Percentiles rank a stretch among this genome's conserved stretches.
These are phyloP conservation scores for Unio delphinus DNA, from an alignment of 2,888 invertebrate species.

Conservation along the genomic window DNA sequence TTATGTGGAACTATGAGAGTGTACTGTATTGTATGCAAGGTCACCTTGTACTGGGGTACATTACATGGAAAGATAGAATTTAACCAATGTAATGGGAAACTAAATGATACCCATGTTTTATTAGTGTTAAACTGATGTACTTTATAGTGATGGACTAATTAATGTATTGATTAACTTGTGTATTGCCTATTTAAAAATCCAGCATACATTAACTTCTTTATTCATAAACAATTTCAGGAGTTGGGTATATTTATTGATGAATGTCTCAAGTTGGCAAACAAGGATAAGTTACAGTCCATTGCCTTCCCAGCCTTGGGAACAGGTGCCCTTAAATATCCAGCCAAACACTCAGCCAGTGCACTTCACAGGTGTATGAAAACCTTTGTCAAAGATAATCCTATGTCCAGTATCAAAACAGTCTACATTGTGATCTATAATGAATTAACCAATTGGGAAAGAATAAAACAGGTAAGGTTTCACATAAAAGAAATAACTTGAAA, in stretches of 20 bases:
- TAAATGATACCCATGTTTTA: too few relatives aligned
- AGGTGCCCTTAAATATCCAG: conserved; percentile 43
- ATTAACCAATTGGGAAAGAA: conserved; percentile 6
- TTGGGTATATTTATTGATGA: conserved; percentile 20
- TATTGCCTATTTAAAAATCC: too few relatives aligned
- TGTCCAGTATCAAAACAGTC: conserved; percentile 25
- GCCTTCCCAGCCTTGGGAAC: conserved; percentile 58
- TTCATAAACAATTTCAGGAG: conserved; percentile 10
- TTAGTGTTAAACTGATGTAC: too few relatives aligned
- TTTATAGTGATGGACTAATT: too few relatives aligned
- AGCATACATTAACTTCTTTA: too few relatives aligned
- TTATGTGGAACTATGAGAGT: too few relatives aligned
- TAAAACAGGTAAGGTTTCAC: conserved; percentile 11
- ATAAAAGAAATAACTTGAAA: too few relatives aligned
- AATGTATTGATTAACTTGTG: too few relatives aligned
- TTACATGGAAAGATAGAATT: too few relatives aligned
- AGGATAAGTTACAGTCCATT: conserved; percentile 19
- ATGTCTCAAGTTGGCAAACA: conserved; percentile 28
- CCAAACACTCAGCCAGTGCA: conserved; percentile 27
- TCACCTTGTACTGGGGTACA: too few relatives aligned
- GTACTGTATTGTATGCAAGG: too few relatives aligned
- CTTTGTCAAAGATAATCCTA: conserved; percentile 20
- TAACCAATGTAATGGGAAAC: too few relatives aligned
- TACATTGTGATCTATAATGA: conserved; percentile 38
- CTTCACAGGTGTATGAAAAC: conserved; percentile 40